Evolutionary conservation across 2,797 vertebrate species (phyloP), one percentile per base, ranked within the genome.

Genomic region (Ptychadena robeensis): DNA sequence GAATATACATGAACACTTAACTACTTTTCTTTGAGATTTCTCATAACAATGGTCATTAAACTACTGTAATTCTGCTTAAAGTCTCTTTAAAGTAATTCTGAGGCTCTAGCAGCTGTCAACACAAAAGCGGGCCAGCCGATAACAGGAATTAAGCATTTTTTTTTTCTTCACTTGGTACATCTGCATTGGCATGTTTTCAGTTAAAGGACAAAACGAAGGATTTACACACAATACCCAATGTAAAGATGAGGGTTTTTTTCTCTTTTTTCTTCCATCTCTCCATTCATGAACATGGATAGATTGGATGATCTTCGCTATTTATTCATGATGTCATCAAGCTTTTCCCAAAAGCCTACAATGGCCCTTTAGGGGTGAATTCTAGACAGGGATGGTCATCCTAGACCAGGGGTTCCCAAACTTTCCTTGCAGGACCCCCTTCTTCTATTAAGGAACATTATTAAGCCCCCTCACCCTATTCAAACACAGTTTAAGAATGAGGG

Each of bases 101-200:
- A 83, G 79, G 40, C 64, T 73, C 28, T 65, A 79, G 57, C 74
- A 79, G 74, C 75, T 83, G 82, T 79, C 63, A 79, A 79, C 76
- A 80, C 82, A 84, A 79, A 80, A 37, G 76, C 77, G n/a, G 65
- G n/a, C 63, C 34, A 72, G 61, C 38, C 61, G 75, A 84, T 79
- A 74, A 74, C 63, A 80, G 71, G 77, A 84, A 79, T 74, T 80
- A 80, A 44, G 40, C 69, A 22, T 44, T 44, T 78, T 65, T 44
- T 68, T 40, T 73, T 74, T 68, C 18, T 73, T 81, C 64, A 76
- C 25, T 57, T 80, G 70, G 53, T 68, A 64, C 82, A 80, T 84
- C 75, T 79, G 75, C 82, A 79, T 83, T 79, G 82, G 75, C 81
- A 78, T 70, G 38, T 72, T 78, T 67, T 78, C 81, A 83, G 67